Evolutionary conservation across 2,113 vertebrate genomes (phyloP).

Genomic region (Halichoerus grypus): DNA sequence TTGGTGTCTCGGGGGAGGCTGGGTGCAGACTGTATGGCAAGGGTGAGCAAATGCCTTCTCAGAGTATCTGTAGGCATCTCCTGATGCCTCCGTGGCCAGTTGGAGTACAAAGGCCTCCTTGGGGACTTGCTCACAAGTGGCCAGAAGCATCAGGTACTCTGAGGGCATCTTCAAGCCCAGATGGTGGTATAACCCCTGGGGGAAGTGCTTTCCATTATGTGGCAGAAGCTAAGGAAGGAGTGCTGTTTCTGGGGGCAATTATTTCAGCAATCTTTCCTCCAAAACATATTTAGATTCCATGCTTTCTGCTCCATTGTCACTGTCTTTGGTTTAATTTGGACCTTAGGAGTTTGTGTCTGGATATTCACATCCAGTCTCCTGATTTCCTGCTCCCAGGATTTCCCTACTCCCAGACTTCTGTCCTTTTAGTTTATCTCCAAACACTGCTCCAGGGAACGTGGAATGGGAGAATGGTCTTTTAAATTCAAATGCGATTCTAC

Average conservation of each 20-base stretch:
- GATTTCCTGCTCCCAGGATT: background rate
- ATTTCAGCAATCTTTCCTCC: background rate
- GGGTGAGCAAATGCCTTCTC: background rate
- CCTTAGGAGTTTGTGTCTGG: background rate
- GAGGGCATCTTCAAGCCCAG: background rate
- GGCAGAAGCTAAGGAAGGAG: background rate
- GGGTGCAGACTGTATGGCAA: background rate
- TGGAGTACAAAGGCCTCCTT: background rate
- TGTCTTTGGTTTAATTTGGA: background rate
- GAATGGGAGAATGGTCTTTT: background rate
- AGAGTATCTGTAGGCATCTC: background rate
- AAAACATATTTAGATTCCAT: background rate
- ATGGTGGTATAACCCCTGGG: background rate
- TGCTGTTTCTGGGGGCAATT: background rate
- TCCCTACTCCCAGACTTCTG: background rate
- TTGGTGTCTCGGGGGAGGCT: background rate
- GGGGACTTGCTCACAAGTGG: background rate
- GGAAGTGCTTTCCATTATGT: background rate
- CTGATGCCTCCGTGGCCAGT: background rate
- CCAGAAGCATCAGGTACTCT: background rate
- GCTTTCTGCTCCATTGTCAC: background rate
- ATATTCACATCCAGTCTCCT: background rate
- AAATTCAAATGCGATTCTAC: background rate
- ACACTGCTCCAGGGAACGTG: background rate
- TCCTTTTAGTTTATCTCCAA: background rate